Evolutionary conservation across 2,113 vertebrate genomes (phyloP).

Genomic region (Himantopus leucocephalus): DNA sequence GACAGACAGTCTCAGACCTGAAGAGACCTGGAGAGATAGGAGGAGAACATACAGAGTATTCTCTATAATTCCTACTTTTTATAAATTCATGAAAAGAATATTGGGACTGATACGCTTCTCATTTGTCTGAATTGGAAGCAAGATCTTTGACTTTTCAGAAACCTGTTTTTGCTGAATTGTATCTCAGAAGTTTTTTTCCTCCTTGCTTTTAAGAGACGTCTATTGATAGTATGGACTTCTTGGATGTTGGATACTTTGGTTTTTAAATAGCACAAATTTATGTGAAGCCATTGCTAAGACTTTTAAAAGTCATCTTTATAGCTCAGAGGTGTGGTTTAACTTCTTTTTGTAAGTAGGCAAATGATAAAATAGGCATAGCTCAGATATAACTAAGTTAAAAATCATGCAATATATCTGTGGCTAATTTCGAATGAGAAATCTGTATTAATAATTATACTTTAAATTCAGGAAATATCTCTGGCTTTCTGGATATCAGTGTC

Average conservation of each 20-base stretch:
- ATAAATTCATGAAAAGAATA: background rate
- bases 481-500: background rate
- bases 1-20: background rate
- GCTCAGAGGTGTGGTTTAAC: background rate
- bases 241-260: background rate
- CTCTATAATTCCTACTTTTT: background rate
- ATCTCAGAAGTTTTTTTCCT: background rate
- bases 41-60: background rate
- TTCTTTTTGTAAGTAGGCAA: background rate
- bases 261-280: background rate
- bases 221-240: background rate
- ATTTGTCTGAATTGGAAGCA: background rate
- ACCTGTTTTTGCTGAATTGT: background rate
- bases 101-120: background rate
- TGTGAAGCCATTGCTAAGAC: background rate
- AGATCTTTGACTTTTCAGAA: background rate
- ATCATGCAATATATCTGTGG: background rate
- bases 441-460: background rate
- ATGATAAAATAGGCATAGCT: background rate
- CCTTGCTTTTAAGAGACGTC: background rate
- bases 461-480: background rate
- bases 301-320: background rate
- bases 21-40: background rate
- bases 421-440: background rate
- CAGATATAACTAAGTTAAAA: background rate